phyloP scores from a whole-genome alignment of 2,888 invertebrate genomes.

The Microplitis manilae region DNA sequence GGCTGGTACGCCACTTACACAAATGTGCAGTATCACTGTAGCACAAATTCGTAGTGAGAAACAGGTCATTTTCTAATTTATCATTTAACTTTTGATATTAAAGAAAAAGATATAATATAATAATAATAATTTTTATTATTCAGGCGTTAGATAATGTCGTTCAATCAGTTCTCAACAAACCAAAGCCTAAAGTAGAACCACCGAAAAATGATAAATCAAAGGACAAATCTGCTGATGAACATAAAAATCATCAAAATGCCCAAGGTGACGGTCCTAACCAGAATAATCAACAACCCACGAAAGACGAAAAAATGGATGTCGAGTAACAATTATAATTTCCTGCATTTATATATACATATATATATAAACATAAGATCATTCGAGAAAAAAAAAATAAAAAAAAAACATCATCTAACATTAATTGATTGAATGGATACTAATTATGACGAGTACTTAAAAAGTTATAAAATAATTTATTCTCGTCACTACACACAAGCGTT shows the following conservation, averaged over 20 bases:
- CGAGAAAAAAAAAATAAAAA: background rate
- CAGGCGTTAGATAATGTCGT: conserved; percentile 75
- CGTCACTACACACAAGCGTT: conserved; percentile 34
- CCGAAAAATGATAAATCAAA: conserved; percentile 74
- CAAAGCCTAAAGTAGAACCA: conserved; percentile 86
- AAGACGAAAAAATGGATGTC: conserved; percentile 72
- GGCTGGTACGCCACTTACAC: conserved; percentile 78
- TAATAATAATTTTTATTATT: background rate
- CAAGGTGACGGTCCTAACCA: conserved; percentile 59
- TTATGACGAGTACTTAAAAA: conserved; percentile 36
- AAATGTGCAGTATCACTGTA: conserved; percentile 83
- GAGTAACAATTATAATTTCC: conserved; percentile 61
- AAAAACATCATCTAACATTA: conserved; percentile 17
- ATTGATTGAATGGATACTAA: conserved; percentile 30
- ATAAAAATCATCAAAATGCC: conserved; percentile 62
- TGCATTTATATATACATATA: background rate
- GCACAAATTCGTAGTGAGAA: conserved; percentile 86
- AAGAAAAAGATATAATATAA: too few species aligned
- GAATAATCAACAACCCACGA: conserved; percentile 58
- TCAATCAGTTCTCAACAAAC: conserved; percentile 87
- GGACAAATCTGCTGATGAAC: conserved; percentile 63
- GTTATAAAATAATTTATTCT: conserved; percentile 35
- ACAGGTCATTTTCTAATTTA: conserved; percentile 76
- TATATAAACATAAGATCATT: background rate
- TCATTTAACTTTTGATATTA: background rate